Evolutionary conservation across 2,113 vertebrate genomes (phyloP).

Genomic region (Galbula dea): DNA sequence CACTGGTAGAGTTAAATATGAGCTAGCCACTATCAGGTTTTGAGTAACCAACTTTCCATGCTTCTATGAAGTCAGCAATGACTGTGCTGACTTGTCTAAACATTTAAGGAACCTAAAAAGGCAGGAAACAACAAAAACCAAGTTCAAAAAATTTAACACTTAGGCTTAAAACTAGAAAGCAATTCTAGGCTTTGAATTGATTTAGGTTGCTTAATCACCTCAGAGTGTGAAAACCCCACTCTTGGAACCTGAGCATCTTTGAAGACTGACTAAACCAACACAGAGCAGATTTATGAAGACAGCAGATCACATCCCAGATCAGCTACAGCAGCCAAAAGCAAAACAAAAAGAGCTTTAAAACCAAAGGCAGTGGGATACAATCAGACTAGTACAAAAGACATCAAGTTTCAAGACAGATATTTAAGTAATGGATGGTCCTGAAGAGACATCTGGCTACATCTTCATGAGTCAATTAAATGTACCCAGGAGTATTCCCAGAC

Average conservation of each 20-base stretch:
- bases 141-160: fast-evolving
- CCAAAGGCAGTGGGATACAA: not conserved
- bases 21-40: not conserved
- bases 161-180: not conserved
- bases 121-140: not conserved
- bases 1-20: not conserved
- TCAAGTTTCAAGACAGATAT: not conserved
- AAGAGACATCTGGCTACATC: conserved; percentile 21
- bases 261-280: not conserved
- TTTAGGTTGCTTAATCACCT: not conserved
- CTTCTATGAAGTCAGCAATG: not conserved
- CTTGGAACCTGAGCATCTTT: not conserved
- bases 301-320: not conserved
- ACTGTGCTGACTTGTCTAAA: not conserved
- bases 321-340: not conserved
- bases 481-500: not conserved
- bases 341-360: conserved; percentile 25
- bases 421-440: not conserved
- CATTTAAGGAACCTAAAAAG: not conserved
- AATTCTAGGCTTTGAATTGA: not conserved
- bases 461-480: conserved; percentile 27
- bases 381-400: not conserved
- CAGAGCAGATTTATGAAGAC: not conserved
- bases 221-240: not conserved
- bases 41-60: not conserved